These are phyloP conservation scores for Drosophila rellima DNA, from an alignment of 2,888 invertebrate genomes.

Conservation along the genomic window DNA sequence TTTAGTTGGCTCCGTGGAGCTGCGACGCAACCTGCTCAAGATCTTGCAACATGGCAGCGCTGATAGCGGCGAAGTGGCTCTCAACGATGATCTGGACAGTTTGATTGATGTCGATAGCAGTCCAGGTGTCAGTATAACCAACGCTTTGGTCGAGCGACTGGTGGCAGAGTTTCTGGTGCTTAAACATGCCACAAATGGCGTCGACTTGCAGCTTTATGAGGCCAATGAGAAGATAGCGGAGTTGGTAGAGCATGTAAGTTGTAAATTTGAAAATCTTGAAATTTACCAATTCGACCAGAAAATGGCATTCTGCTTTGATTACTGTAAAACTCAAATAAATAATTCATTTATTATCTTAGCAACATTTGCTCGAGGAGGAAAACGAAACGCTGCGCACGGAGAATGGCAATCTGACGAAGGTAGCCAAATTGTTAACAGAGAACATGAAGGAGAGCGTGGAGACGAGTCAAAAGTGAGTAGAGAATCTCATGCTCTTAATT, in stretches of 20 bases:
- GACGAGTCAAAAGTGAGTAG: conserved; percentile 84
- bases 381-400: conserved; percentile 84
- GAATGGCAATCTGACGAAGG: conserved; percentile 84
- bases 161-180: conserved; percentile 83
- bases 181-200: conserved; percentile 81
- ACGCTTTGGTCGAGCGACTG: conserved; percentile 82
- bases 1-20: conserved; percentile 70
- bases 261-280: too few species aligned
- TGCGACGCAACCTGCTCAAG: conserved; percentile 84
- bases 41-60: conserved; percentile 79
- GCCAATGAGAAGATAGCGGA: conserved; percentile 86
- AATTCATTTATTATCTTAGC: conserved; percentile 57
- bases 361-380: conserved; percentile 85
- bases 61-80: conserved; percentile 56
- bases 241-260: conserved; percentile 84
- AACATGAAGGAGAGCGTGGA: conserved; percentile 86
- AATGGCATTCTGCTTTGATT: too few species aligned
- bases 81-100: conserved; percentile 84
- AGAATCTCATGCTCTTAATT: background rate
- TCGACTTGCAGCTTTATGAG: conserved; percentile 85
- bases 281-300: too few species aligned
- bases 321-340: background rate
- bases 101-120: conserved; percentile 80
- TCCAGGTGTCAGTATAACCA: conserved; percentile 76
- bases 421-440: conserved; percentile 84